Base-by-base conservation (phyloP, 2,888 invertebrate species). In the Eustalomyia histrio region DNA sequence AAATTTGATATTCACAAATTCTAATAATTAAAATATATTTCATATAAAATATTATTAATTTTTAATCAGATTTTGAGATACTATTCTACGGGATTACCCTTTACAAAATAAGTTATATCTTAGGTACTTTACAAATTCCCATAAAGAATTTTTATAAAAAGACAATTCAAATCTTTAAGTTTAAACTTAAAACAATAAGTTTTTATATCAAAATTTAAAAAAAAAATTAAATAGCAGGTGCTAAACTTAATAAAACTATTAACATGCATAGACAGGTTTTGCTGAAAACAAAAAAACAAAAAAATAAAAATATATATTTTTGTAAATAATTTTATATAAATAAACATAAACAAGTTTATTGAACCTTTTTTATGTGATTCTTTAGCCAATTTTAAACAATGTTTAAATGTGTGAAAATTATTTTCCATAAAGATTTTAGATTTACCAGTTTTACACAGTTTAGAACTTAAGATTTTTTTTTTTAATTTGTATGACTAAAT, bases 381-480 rank as follows among this genome's bases (percentile, higher is more conserved):
- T 14, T 2, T n/a, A 47, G 16, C 43, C 14, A 47, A n/a, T 47
- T n/a, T 47, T 3, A 47, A 47, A 47, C 43, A 47, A 47, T 47
- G n/a, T 6, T 47, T 4, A 47, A 29, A 29, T 29, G 43, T 47
- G 43, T 47, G 43, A 47, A 47, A n/a, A n/a, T 47, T 14, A n/a
- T 47, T 47, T 47, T 47, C 4, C 43, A n/a, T 47, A 47, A 47
- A 47, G 43, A 47, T 47, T 47, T 47, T 14, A 47, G 43, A 47
- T n/a, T 47, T 5, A n/a, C 2, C n/a, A 47, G 39, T 39, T 39
- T 39, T 39, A 7, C 29, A 29, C 3, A 29, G 3, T 29, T 3
- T 29, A 29, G 7, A 29, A 29, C 7, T 29, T 7, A 29, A 29
- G 7, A 10, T 35, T 10, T 39, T 39, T 39, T 7, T 39, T 39